These are phyloP conservation scores for Stenolophus ochropezus DNA, from an alignment of 2,888 invertebrate species.

Conservation along the genomic window DNA sequence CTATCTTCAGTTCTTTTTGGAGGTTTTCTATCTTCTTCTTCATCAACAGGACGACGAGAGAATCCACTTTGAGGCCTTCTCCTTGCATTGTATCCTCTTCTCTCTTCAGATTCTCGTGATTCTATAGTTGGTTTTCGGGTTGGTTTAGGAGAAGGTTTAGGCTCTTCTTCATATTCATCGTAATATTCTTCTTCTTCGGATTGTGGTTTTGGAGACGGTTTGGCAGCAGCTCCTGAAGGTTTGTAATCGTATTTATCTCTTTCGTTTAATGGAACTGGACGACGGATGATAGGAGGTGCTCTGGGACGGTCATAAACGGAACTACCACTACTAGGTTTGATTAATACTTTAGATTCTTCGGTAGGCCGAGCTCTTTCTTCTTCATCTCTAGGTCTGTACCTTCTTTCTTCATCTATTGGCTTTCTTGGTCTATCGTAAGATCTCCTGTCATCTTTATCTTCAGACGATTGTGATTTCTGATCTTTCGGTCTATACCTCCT, in stretches of 20 bases:
- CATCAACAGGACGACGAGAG: conserved; percentile 59
- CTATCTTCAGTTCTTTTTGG: conserved; percentile 63
- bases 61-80: neutral
- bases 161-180: conserved; percentile 78
- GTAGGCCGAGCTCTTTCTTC: conserved; percentile 55
- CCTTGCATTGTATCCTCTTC: neutral
- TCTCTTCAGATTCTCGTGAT: conserved; percentile 28
- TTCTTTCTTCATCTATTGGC: conserved; percentile 64
- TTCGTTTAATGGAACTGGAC: conserved; percentile 86
- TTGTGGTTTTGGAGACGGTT: conserved; percentile 67
- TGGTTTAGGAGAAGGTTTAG: conserved; percentile 73
- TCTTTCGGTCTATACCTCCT: conserved; percentile 61
- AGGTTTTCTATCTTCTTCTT: conserved; percentile 58
- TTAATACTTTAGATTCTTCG: conserved; percentile 70
- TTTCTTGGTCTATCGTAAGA: conserved; percentile 70
- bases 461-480: conserved; percentile 64
- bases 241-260: conserved; percentile 84
- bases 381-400: conserved; percentile 39
- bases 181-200: conserved; percentile 74
- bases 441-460: conserved; percentile 63
- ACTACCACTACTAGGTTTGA: conserved; percentile 79
- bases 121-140: conserved; percentile 68
- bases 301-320: conserved; percentile 85
- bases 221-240: conserved; percentile 74
- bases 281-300: conserved; percentile 84